Base-by-base conservation (phyloP, 1,140 invertebrate genomes). In the Tachypleus tridentatus region DNA sequence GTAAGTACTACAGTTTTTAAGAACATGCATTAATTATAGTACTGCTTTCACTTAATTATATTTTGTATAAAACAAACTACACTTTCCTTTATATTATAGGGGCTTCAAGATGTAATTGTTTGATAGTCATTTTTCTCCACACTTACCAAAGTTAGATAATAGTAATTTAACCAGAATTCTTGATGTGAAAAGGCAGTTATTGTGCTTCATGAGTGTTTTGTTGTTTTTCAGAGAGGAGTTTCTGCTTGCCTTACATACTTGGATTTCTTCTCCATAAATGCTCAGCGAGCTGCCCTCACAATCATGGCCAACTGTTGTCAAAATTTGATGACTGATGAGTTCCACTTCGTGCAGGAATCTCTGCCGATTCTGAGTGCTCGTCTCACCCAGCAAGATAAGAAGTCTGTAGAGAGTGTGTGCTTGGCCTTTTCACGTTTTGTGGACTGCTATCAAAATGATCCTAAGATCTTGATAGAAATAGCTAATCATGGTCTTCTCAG, bases 221-320 rank as follows among this genome's bases (percentile, higher is more conserved):
- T 29, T 29, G 29, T 29, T 29, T 29, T 29, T 29, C 29, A 29
- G 90, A 83, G 89, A 71, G 95, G 94, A 48, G 93, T 98, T 4
- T 86, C 89, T 29, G 91, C 94, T 5, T 98, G 94, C 75, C 82
- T 98, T 57, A 97, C 88, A 74, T 98, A 93, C 75, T 82, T 98
- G 70, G 96, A 98, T 76, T 98, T 98, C 81, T 98, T 98, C 79
- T 95, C 93, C 50, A 97, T 97, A 66, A 91, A 89, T 72, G 94
- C 95, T 9, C 95, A 98, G 79, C 83, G 94, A 29, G 90, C 93
- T 57, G 94, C 96, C 0, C 80, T 98, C 11, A 89, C 91, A 4
- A 91, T 98, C 61, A 95, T 94, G 0, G 93, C 96, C 52, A 97
- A 98, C 76, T 97, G 94, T 79, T 97, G 93, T 76, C 87, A 95